Base-by-base conservation (phyloP, 2,888 invertebrate species). In the Glyphotaelius pellucidus region DNA sequence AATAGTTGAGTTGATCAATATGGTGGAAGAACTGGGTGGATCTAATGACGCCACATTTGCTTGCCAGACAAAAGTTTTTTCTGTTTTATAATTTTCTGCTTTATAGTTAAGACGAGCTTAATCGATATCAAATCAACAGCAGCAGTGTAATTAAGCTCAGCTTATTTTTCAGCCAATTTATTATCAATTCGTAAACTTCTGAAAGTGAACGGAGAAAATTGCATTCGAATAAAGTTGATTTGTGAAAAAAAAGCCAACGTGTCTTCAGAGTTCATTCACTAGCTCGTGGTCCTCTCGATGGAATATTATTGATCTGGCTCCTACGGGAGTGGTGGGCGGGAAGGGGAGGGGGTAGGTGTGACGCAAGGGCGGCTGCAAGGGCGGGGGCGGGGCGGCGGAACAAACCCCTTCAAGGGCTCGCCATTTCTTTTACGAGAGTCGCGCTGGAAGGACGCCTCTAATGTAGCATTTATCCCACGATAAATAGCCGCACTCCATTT, bases 271-370 rank as follows among this genome's bases (percentile, higher is more conserved):
- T 87, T 87, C 52, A 88, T 79, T 89, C 88, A 79, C 88, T 89
- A 87, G 88, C 87, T 87, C 47, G 31, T 81, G 52, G 52, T 85
- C 85, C 91, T 90, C 91, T 90, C 91, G 93, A 93, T 93, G 93
- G 92, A 94, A 93, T 94, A 93, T 93, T 94, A 93, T 93, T 93
- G 93, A 93, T 93, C 93, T 92, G 90, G 92, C 89, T 80, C 89
- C 80, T 47, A 67, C 30, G 90, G 80, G 52, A 86, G 91, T 31
- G 83, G 92, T 15, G 90, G 87, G 67, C 25, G 67, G 35, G 91
- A 90, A 80, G 84, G 91, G 83, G 89, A 47, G 90, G 67, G 83
- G 32, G 91, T 92, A 38, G 52, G 42, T 81, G 81, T 83, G 90
- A 52, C 90, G 88, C 52, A 30, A 81, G 91, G 88, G 84, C 67